These are phyloP conservation scores for Stomatorhinus ivindoensis DNA, from an alignment of 2,113 vertebrate species.

Conservation along the genomic window DNA sequence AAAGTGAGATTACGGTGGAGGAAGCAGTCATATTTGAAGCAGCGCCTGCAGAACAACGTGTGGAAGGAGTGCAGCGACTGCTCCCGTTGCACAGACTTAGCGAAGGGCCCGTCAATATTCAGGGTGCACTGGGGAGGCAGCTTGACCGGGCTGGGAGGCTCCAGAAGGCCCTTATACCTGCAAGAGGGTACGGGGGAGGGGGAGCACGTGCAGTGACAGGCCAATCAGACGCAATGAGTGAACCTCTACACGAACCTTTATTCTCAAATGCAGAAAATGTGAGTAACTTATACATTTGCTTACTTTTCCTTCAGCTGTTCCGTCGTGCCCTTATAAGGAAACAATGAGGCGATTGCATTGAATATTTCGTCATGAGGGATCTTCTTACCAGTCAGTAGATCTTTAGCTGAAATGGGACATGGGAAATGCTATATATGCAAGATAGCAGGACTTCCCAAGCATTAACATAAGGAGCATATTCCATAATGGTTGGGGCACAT, in stretches of 20 bases:
- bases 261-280: background rate
- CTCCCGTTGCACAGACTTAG: constrained; percentile 91
- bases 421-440: constrained; percentile 8
- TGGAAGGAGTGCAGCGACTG: constrained; percentile 97
- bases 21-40: constrained; percentile 99
- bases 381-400: constrained; percentile 69
- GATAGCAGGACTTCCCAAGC: background rate
- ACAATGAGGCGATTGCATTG: constrained; percentile 93
- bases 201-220: background rate
- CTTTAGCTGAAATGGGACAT: constrained; percentile 60
- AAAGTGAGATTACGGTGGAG: constrained; percentile 76
- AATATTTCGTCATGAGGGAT: constrained; percentile 94
- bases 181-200: background rate
- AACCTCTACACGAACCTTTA: background rate
- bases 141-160: constrained; percentile 75
- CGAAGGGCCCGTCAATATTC: constrained; percentile 88
- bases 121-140: constrained; percentile 92
- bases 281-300: constrained; percentile 31
- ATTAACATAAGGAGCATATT: background rate
- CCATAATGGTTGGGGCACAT: background rate
- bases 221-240: background rate
- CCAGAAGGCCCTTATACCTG: constrained; percentile 89
- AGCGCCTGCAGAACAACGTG: constrained; percentile 93
- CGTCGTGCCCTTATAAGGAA: constrained; percentile 89
- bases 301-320: constrained; percentile 98